A percentile compares a stretch with the other conserved stretches of the same genome.
Evolutionary conservation across 2,113 vertebrate species (phyloP).

Genomic region (Scytalopus superciliaris): DNA sequence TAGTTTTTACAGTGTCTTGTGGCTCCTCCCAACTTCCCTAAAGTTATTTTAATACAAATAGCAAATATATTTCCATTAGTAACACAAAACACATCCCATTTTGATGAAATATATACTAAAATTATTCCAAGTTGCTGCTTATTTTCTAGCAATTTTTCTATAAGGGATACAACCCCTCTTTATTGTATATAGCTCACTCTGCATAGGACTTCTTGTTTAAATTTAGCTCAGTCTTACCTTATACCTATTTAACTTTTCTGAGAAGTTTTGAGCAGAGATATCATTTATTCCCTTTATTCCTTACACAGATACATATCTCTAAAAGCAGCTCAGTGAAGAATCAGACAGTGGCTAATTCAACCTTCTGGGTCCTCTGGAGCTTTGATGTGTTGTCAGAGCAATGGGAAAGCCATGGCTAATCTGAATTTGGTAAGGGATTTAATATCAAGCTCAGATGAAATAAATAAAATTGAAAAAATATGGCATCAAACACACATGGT

Average conservation of each 20-base stretch:
- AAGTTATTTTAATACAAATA: background rate
- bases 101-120: background rate
- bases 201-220: background rate
- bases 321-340: background rate
- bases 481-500: slow-evolving; percentile 11
- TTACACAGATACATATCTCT: background rate
- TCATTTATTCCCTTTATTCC: slow-evolving; percentile 34
- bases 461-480: slow-evolving; percentile 48
- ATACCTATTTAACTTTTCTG: background rate
- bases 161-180: background rate
- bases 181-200: background rate
- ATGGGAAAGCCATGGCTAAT: background rate
- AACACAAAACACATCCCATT: background rate
- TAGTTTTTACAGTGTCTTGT: background rate
- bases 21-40: background rate
- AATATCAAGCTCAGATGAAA: slow-evolving; percentile 27
- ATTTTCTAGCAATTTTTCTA: background rate
- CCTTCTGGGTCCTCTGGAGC: slow-evolving; percentile 7
- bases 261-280: background rate
- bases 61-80: background rate
- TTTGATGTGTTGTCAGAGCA: slow-evolving; percentile 47
- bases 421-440: slow-evolving; percentile 43
- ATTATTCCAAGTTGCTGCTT: background rate
- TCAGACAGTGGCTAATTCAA: slow-evolving; percentile 25
- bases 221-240: background rate